These are phyloP conservation scores for Enteromius mattozi DNA, from an alignment of 2,797 vertebrate species.

Conservation along the genomic window DNA sequence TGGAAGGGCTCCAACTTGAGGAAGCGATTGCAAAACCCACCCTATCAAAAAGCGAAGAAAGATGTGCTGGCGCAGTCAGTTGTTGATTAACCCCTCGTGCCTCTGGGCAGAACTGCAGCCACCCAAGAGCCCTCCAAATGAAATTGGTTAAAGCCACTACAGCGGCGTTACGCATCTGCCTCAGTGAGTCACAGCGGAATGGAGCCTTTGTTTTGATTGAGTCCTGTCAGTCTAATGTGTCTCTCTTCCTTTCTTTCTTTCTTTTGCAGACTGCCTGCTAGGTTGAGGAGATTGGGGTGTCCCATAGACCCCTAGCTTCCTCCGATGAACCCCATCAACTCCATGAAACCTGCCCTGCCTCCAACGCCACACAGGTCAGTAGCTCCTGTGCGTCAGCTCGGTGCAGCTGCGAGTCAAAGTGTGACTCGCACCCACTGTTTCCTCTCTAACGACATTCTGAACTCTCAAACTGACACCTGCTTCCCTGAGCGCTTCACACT, in stretches of 20 bases:
- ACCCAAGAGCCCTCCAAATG: slow-evolving; percentile 22
- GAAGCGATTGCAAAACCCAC: slow-evolving; percentile 41
- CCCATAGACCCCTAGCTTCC: slow-evolving; percentile 64
- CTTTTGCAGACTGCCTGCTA: slow-evolving; percentile 62
- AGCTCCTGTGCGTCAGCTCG: neutral
- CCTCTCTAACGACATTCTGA: slow-evolving; percentile 38
- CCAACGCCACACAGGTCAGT: slow-evolving; percentile 88
- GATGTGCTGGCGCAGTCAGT: slow-evolving; percentile 33
- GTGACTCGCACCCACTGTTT: slow-evolving; percentile 36
- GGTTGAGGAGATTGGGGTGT: slow-evolving; percentile 67
- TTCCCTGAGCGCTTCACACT: slow-evolving; percentile 31
- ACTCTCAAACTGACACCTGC: slow-evolving; percentile 48
- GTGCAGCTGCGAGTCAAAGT: neutral
- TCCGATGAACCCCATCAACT: slow-evolving; percentile 94
- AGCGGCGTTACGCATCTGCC: neutral
- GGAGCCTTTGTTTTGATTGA: slow-evolving; percentile 24
- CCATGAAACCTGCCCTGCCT: slow-evolving; percentile 93
- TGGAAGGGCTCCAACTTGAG: slow-evolving; percentile 33
- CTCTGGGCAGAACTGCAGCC: slow-evolving; percentile 32
- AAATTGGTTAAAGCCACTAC: slow-evolving; percentile 35
- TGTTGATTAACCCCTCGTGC: slow-evolving; percentile 57
- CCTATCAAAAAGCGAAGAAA: slow-evolving; percentile 32
- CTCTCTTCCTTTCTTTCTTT: neutral
- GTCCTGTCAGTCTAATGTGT: slow-evolving; percentile 29
- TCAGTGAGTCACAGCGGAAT: slow-evolving; percentile 45